Evolutionary conservation across 2,113 vertebrate species (phyloP), one percentile per base, ranked within the genome.

Genomic region (Pteropus alecto): DNA sequence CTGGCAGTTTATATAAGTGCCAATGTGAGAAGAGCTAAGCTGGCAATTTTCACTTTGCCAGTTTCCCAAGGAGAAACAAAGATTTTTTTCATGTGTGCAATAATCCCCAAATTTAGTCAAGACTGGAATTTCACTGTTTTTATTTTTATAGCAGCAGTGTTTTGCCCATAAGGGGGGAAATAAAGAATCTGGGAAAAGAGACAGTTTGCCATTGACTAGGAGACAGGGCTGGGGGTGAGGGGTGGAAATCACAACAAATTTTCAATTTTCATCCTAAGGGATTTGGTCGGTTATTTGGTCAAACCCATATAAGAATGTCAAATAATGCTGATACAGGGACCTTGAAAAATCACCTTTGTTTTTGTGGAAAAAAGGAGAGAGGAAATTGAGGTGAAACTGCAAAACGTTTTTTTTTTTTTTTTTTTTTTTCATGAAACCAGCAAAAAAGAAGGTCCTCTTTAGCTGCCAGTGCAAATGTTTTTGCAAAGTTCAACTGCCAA

Each of bases 21-120:
- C 85, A 84, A 46, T 30, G 33, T 73, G 63, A 94, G 2, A 4
- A 97, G n/a, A 41, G 48, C 65, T 95, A 60, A 24, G 1, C n/a
- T 95, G 7, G 60, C 87, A 51, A 65, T 70, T 95, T 96, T 93
- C 65, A 89, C 21, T 92, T 87, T 89, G 77, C 74, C 71, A 65
- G 38, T 93, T 96, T 93, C 86, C 77, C 51, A 86, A 94, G 6
- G 10, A 97, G 88, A 95, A 95, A 51, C 71, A 94, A 88, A 97
- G 15, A 46, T 30, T 85, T 95, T 95, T 71, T 81, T 94, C n/a
- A 79, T 87, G 54, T 87, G 82, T 94, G 26, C 12, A 74, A 61
- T 85, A 96, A 95, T 97, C 91, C 97, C 96, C 96, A 96, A 95
- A 88, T 95, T 97, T 92, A 95, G 70, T 97, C 96, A 98, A 93